Evolutionary conservation across 2,113 vertebrate species (phyloP).

Genomic region (Ceyx margarethae): DNA sequence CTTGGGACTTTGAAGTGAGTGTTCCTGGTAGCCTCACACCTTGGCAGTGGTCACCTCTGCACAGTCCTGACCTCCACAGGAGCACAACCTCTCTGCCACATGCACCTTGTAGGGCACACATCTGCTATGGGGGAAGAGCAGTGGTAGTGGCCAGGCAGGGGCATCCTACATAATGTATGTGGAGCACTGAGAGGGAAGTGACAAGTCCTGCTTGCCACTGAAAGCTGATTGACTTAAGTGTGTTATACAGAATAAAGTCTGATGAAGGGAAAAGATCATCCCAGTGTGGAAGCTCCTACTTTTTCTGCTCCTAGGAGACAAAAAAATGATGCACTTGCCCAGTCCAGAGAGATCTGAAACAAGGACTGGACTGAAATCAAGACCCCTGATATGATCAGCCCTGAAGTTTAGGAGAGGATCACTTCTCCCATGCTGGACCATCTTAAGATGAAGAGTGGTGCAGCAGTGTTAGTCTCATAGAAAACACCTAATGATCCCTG

Average conservation of each 20-base stretch:
- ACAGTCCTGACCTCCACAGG: not conserved
- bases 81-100: not conserved
- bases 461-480: not conserved
- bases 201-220: not conserved
- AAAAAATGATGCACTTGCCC: not conserved
- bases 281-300: not conserved
- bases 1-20: not conserved
- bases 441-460: not conserved
- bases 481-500: not conserved
- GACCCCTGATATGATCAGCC: not conserved
- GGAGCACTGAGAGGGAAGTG: not conserved
- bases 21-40: not conserved
- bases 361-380: not conserved
- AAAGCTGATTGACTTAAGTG: not conserved
- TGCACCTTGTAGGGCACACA: not conserved
- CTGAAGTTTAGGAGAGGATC: not conserved
- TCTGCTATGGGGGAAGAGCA: not conserved
- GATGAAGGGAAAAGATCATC: not conserved
- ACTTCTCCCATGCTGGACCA: not conserved
- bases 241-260: not conserved
- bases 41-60: not conserved
- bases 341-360: not conserved
- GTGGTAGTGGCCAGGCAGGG: not conserved
- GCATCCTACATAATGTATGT: not conserved
- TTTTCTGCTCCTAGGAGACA: not conserved